These are phyloP conservation scores for Hycleus phaleratus DNA, from an alignment of 1,140 invertebrate genomes.

Conservation along the genomic window DNA sequence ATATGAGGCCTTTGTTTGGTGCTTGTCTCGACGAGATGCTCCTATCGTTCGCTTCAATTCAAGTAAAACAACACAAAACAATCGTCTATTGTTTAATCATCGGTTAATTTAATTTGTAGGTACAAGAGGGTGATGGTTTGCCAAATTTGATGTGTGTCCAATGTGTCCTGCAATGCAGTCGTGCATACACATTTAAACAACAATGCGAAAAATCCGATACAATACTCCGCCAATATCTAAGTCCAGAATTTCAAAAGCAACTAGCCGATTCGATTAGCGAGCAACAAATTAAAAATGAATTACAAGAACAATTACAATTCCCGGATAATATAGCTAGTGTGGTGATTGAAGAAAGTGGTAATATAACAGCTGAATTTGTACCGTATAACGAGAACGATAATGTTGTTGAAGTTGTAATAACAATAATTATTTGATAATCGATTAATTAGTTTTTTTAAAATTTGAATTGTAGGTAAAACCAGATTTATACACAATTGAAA, in stretches of 20 bases:
- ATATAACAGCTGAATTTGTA: slow-evolving; percentile 29
- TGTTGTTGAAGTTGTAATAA: slow-evolving; percentile 10
- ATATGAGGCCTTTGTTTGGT: slow-evolving; percentile 43
- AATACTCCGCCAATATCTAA: slow-evolving; percentile 37
- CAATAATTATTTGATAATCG: background rate
- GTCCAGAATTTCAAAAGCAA: slow-evolving; percentile 40
- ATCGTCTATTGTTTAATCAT: background rate
- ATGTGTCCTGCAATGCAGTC: slow-evolving; percentile 44
- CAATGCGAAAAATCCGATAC: slow-evolving; percentile 43
- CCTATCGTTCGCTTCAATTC: slow-evolving; percentile 37
- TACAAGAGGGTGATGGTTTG: slow-evolving; percentile 42
- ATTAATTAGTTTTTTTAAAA: background rate
- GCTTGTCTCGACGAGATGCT: slow-evolving; percentile 44
- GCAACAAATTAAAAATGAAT: slow-evolving; percentile 28
- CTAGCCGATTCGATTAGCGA: slow-evolving; percentile 20
- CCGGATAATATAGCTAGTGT: slow-evolving; percentile 21
- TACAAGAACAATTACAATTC: slow-evolving; percentile 31
- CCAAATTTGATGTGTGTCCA: slow-evolving; percentile 44
- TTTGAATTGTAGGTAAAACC: slow-evolving; percentile 5
- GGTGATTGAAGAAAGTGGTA: slow-evolving; percentile 24
- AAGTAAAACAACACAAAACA: slow-evolving; percentile 30
- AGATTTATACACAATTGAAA: slow-evolving; percentile 12
- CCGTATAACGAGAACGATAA: slow-evolving; percentile 16
- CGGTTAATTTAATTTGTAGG: slow-evolving; percentile 29
- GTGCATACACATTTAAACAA: slow-evolving; percentile 45